Percentiles rank a stretch among this genome's conserved stretches.
phyloP scores from a whole-genome alignment of 2,888 invertebrate species.

The Cephus sareptanus region DNA sequence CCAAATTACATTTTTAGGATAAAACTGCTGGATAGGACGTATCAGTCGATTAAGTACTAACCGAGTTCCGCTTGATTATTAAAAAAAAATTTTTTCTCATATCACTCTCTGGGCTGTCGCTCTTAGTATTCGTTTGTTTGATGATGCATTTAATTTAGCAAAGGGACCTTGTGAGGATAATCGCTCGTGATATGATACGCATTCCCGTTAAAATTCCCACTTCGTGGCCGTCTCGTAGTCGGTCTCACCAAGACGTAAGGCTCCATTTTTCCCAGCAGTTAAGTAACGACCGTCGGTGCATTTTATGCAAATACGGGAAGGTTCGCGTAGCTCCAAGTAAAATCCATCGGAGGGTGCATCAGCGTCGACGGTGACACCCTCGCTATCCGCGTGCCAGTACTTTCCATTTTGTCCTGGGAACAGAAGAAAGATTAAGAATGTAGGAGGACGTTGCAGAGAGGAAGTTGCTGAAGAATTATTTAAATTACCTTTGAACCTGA shows the following conservation, averaged over 20 bases:
- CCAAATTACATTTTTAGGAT: not conserved
- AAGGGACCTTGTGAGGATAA: not conserved
- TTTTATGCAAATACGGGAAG: constrained; percentile 92
- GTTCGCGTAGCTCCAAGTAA: constrained; percentile 92
- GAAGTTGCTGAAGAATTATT: not conserved
- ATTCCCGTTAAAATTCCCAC: constrained; percentile 85
- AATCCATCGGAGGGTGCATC: constrained; percentile 86
- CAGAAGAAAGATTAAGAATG: not conserved
- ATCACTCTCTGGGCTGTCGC: not conserved
- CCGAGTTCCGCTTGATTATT: not conserved
- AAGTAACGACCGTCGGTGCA: constrained; percentile 81
- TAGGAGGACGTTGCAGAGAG: not conserved
- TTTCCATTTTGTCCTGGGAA: constrained; percentile 87
- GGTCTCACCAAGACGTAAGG: constrained; percentile 84
- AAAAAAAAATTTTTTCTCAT: not conserved
- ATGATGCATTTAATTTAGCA: not conserved
- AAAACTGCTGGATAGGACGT: not conserved
- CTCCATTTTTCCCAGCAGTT: constrained; percentile 91
- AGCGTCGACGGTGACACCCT: constrained; percentile 87
- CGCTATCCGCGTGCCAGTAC: constrained; percentile 93
- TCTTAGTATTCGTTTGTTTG: not conserved
- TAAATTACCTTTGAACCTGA: constrained; percentile 86
- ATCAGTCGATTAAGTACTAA: not conserved
- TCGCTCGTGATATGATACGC: not conserved
- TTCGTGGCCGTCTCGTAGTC: constrained; percentile 86